A percentile compares a stretch with the other conserved stretches of the same genome.
Evolutionary conservation across 2,888 invertebrate species (phyloP).

Genomic region (Tetrapedia diversipes): DNA sequence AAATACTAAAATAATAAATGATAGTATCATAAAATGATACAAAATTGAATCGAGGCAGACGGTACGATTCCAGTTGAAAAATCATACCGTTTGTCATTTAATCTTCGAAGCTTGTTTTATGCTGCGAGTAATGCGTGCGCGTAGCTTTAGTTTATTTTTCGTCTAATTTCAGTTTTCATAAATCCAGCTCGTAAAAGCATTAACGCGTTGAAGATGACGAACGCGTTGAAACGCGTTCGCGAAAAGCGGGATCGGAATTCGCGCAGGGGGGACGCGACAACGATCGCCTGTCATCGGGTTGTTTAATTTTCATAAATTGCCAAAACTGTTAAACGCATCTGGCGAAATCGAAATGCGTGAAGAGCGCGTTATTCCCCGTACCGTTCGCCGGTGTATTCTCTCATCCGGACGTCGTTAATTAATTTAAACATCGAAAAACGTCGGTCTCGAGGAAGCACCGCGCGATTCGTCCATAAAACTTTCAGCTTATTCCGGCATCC

Average conservation of each 20-base stretch:
- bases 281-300: not conserved
- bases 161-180: not conserved
- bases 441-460: not conserved
- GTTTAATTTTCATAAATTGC: conserved; percentile 36
- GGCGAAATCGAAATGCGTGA: not conserved
- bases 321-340: not conserved
- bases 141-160: not conserved
- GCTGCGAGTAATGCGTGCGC: no score
- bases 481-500: not conserved
- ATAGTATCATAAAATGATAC: no score
- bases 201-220: not conserved
- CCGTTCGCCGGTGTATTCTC: not conserved
- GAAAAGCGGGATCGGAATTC: not conserved
- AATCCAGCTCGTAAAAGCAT: not conserved
- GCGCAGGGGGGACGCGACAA: not conserved
- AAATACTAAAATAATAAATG: no score
- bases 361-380: not conserved
- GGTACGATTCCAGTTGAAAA: no score
- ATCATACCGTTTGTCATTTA: no score
- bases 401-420: not conserved
- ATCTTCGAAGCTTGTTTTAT: no score
- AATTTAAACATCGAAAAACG: conserved; percentile 10
- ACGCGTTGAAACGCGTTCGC: not conserved
- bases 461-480: not conserved
- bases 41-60: no score